Evolutionary conservation across 2,113 vertebrate species (phyloP).

Genomic region (Xyliphius kryptos): DNA sequence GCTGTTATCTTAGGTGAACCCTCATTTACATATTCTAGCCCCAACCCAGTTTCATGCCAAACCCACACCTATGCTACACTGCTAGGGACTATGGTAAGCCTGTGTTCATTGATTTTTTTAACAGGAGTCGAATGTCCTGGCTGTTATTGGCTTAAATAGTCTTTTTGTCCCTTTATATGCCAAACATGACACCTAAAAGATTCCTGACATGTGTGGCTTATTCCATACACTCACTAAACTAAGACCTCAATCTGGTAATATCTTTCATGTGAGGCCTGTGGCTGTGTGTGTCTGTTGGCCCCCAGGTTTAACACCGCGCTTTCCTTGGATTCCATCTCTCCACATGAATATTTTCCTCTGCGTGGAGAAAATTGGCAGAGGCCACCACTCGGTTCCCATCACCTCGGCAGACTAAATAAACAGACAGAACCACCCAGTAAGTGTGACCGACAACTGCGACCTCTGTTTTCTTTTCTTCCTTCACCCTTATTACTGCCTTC

Average conservation of each 20-base stretch:
- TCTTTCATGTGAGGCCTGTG: slow-evolving; percentile 33
- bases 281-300: slow-evolving; percentile 60
- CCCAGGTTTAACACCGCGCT: slow-evolving; percentile 45
- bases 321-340: slow-evolving; percentile 53
- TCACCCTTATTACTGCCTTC: slow-evolving; percentile 5
- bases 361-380: slow-evolving; percentile 63
- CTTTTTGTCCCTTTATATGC: too few relatives aligned
- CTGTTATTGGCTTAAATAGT: too few relatives aligned
- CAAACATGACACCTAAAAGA: neutral
- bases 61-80: too few relatives aligned
- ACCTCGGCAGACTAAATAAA: slow-evolving; percentile 66
- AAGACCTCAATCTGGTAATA: slow-evolving; percentile 29
- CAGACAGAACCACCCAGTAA: slow-evolving; percentile 50
- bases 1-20: too few relatives aligned
- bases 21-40: too few relatives aligned
- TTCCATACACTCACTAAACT: neutral
- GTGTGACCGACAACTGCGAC: slow-evolving; percentile 25
- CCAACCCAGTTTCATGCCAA: too few relatives aligned
- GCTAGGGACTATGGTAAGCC: too few relatives aligned
- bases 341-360: slow-evolving; percentile 61
- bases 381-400: slow-evolving; percentile 55
- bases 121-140: too few relatives aligned
- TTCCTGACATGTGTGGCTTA: neutral
- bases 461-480: slow-evolving; percentile 31
- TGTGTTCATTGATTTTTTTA: too few relatives aligned